Percentiles rank a stretch among this genome's conserved stretches.
These are phyloP conservation scores for Characodon lateralis DNA, from an alignment of 2,797 vertebrate species.

Conservation along the genomic window DNA sequence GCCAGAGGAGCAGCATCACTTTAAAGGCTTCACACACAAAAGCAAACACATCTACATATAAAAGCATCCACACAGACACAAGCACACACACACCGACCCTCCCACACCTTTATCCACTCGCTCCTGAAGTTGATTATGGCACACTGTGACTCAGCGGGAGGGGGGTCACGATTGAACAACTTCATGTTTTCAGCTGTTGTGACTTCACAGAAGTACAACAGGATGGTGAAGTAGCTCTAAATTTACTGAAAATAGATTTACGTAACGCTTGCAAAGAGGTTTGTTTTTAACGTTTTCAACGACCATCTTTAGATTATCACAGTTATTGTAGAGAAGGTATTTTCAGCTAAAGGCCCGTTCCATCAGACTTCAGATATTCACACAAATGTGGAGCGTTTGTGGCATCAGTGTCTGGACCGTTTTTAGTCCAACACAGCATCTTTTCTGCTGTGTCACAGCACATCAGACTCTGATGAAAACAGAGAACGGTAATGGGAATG, in stretches of 20 bases:
- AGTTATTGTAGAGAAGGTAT: neutral
- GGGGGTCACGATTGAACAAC: slow-evolving; percentile 60
- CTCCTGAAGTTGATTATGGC: slow-evolving; percentile 55
- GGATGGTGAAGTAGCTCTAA: slow-evolving; percentile 13
- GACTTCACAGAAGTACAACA: slow-evolving; percentile 42
- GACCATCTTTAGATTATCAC: neutral
- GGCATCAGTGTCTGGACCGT: neutral
- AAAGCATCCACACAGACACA: slow-evolving; percentile 30
- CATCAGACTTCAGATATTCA: neutral
- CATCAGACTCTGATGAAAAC: neutral
- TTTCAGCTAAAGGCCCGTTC: neutral
- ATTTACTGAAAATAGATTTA: slow-evolving; percentile 20
- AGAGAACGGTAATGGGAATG: neutral
- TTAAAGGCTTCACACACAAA: slow-evolving; percentile 50
- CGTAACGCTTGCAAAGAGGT: neutral
- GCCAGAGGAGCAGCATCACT: slow-evolving; percentile 55
- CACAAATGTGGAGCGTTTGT: neutral
- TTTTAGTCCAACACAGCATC: neutral
- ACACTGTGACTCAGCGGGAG: slow-evolving; percentile 60
- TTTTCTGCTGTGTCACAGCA: neutral
- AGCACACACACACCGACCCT: slow-evolving; percentile 35
- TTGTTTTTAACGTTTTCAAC: neutral
- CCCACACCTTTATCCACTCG: slow-evolving; percentile 46
- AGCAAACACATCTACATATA: slow-evolving; percentile 20
- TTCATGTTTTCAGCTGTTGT: slow-evolving; percentile 58